Percentiles rank a stretch among this genome's conserved stretches.
Conservation (phyloP, 23 tunicate genomes). For the Ascidia mentula region DNA sequence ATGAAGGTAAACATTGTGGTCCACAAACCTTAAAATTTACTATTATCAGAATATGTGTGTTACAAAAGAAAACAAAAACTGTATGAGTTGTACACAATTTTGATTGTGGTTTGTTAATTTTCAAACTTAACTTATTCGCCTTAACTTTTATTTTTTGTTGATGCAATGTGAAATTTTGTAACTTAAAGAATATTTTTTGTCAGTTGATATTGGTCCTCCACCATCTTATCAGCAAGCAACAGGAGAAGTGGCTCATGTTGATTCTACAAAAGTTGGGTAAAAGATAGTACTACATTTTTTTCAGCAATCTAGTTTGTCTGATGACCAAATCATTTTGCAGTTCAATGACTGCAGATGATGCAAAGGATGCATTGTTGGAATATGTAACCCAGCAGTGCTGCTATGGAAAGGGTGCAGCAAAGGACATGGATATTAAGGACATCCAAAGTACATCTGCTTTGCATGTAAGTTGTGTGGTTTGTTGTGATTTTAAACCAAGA, state of each 20-base stretch:
- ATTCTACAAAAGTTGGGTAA: slow-evolving; percentile 17
- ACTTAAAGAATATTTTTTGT: neutral
- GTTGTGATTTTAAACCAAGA: neutral
- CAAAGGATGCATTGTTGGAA: slow-evolving; percentile 69
- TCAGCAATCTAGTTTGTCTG: neutral
- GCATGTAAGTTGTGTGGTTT: slow-evolving; percentile 33
- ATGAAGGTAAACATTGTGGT: slow-evolving; percentile 32
- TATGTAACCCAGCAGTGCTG: slow-evolving; percentile 75
- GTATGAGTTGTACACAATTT: no score
- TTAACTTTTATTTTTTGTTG: no score
- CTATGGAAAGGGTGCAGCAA: slow-evolving; percentile 77
- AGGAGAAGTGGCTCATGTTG: slow-evolving; percentile 34
- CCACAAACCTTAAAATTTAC: no score
- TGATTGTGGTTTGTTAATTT: no score
- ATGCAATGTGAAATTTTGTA: neutral
- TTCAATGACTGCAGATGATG: slow-evolving; percentile 70
- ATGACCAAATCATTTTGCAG: slow-evolving; percentile 13
- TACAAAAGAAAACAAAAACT: no score
- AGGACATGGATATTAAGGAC: slow-evolving; percentile 73
- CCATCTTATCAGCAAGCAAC: slow-evolving; percentile 45
- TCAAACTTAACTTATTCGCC: no score
- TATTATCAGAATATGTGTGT: no score
- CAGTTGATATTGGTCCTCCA: slow-evolving; percentile 49
- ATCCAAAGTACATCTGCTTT: slow-evolving; percentile 68
- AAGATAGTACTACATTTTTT: neutral